A percentile compares a stretch with the other conserved stretches of the same genome.
Evolutionary conservation across 2,113 vertebrate genomes (phyloP).

Genomic region (Mormoops blainvillei): DNA sequence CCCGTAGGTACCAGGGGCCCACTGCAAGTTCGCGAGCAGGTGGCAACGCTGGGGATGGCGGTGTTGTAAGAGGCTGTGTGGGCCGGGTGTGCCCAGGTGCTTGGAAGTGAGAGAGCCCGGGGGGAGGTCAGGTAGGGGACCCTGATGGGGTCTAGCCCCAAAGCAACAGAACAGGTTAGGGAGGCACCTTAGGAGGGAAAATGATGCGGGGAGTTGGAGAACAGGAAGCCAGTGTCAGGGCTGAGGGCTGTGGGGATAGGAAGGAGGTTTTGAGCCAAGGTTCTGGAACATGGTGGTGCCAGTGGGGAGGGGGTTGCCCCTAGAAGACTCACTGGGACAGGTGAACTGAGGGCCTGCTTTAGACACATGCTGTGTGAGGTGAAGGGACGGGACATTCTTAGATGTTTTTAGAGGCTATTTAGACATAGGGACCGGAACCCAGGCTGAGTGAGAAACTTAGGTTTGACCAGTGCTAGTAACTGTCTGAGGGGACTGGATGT

Average conservation of each 20-base stretch:
- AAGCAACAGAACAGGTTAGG: neutral
- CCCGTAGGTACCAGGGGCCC: neutral
- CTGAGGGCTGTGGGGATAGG: neutral
- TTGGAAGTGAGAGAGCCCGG: neutral
- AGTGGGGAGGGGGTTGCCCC: accelerated
- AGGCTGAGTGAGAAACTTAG: neutral
- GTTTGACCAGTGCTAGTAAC: neutral
- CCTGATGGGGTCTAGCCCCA: neutral
- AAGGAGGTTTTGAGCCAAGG: neutral
- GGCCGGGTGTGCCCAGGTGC: neutral
- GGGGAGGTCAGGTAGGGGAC: neutral
- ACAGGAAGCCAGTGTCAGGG: accelerated
- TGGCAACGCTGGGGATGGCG: accelerated
- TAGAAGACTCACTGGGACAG: neutral
- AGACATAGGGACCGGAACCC: accelerated
- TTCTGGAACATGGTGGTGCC: neutral
- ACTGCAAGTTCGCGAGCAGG: neutral
- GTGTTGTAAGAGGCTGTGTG: neutral
- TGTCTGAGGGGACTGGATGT: neutral
- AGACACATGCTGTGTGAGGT: neutral
- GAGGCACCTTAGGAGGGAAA: neutral
- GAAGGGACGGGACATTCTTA: neutral
- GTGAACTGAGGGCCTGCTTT: neutral
- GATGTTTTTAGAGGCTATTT: neutral
- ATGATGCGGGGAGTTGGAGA: neutral